These are phyloP conservation scores for Neotoma lepida DNA, from an alignment of 2,113 vertebrate species.

Conservation along the genomic window DNA sequence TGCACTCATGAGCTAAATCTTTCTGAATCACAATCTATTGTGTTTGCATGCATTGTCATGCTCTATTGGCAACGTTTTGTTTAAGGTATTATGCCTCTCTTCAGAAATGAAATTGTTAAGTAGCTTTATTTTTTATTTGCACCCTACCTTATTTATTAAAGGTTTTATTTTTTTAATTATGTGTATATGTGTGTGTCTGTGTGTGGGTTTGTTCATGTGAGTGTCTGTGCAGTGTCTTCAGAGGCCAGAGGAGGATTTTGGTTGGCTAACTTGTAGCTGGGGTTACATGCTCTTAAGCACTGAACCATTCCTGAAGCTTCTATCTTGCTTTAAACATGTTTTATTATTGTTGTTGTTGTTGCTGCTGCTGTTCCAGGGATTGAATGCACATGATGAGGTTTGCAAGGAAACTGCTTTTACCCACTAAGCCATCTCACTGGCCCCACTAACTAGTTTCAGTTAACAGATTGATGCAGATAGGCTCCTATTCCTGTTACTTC, in stretches of 20 bases:
- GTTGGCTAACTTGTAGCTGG: neutral
- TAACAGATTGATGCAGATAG: neutral
- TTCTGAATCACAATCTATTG: neutral
- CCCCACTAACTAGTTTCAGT: neutral
- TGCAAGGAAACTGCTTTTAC: neutral
- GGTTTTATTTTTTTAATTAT: neutral
- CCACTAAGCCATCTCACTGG: too few species aligned
- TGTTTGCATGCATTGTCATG: neutral
- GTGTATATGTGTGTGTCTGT: neutral
- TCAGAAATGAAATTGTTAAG: conserved; percentile 18
- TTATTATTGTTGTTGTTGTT: neutral
- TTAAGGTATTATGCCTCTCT: neutral
- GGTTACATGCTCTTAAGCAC: neutral
- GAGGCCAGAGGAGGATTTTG: too few species aligned
- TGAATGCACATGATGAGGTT: neutral
- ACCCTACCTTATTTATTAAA: too few species aligned
- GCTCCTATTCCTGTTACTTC: neutral
- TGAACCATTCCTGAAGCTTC: too few species aligned
- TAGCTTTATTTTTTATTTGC: conserved; percentile 1
- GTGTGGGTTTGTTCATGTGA: neutral
- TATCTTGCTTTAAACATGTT: neutral
- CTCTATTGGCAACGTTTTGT: conserved; percentile 10
- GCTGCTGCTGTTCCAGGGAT: neutral
- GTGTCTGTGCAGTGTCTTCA: neutral
- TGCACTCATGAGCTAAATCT: neutral